Conservation (phyloP, 2,797 vertebrate species). For the Moxostoma hubbsi region DNA sequence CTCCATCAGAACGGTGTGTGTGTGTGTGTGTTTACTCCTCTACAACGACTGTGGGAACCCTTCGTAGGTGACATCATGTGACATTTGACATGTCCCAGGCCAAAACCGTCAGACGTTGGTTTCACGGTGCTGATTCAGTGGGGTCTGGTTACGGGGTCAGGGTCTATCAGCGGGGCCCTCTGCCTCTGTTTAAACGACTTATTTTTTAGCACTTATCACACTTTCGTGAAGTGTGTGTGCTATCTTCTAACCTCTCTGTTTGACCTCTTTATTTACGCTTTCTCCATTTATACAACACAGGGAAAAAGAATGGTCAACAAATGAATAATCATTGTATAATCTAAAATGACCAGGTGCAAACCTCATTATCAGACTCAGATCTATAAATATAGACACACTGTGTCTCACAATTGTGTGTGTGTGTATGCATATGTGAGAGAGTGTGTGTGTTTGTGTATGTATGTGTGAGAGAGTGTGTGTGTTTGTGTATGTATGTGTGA, state of each 20-base stretch:
- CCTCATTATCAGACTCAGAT: too few relatives aligned
- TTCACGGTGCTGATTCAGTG: conserved; percentile 18
- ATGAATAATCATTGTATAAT: not conserved
- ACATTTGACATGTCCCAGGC: conserved; percentile 6
- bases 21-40: not conserved
- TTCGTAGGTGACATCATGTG: conserved; percentile 14
- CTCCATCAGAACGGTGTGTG: not conserved
- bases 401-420: too few relatives aligned
- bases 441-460: too few relatives aligned
- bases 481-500: too few relatives aligned
- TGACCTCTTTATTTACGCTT: not conserved
- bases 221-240: not conserved
- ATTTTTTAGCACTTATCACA: conserved; percentile 5
- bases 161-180: not conserved
- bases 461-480: too few relatives aligned
- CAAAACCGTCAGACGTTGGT: not conserved
- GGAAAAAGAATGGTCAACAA: not conserved
- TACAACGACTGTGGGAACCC: conserved; percentile 1
- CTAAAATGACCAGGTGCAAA: conserved; percentile 44
- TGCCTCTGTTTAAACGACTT: conserved; percentile 16
- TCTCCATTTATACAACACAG: not conserved
- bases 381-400: too few relatives aligned
- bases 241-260: not conserved
- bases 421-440: too few relatives aligned
- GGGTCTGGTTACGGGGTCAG: conserved; percentile 23